phyloP scores from a whole-genome alignment of 2,797 vertebrate species.

The Lepus townsendii region DNA sequence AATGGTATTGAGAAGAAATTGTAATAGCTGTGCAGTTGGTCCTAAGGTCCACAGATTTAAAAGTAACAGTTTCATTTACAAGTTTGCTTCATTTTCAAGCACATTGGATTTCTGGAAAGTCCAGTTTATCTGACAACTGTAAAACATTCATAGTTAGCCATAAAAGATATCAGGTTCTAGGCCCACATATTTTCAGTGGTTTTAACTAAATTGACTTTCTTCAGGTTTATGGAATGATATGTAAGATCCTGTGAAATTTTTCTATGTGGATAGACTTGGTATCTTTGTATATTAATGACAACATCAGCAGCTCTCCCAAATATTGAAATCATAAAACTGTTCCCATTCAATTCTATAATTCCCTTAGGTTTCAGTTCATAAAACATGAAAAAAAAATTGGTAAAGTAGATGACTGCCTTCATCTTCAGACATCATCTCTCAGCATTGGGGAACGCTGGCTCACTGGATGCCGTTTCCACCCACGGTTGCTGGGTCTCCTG shows the following conservation, averaged over 20 bases:
- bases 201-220: not conserved
- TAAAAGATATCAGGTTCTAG: not conserved
- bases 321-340: not conserved
- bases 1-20: not conserved
- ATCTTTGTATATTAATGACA: not conserved
- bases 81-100: not conserved
- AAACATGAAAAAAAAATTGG: not conserved
- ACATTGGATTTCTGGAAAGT: not conserved
- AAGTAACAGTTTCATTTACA: not conserved
- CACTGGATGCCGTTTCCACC: not conserved
- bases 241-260: not conserved
- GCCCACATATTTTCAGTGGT: not conserved
- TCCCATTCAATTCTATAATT: not conserved
- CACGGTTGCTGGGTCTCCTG: not conserved
- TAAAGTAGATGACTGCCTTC: not conserved
- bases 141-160: not conserved
- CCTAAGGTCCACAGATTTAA: not conserved
- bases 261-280: fast-evolving
- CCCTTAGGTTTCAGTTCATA: not conserved
- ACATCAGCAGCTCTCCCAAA: not conserved
- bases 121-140: not conserved
- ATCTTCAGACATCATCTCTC: not conserved
- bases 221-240: not conserved
- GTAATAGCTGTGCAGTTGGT: not conserved
- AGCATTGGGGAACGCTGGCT: not conserved